phyloP scores from a whole-genome alignment of 2,113 vertebrate genomes.

The Pomatostomus ruficeps region DNA sequence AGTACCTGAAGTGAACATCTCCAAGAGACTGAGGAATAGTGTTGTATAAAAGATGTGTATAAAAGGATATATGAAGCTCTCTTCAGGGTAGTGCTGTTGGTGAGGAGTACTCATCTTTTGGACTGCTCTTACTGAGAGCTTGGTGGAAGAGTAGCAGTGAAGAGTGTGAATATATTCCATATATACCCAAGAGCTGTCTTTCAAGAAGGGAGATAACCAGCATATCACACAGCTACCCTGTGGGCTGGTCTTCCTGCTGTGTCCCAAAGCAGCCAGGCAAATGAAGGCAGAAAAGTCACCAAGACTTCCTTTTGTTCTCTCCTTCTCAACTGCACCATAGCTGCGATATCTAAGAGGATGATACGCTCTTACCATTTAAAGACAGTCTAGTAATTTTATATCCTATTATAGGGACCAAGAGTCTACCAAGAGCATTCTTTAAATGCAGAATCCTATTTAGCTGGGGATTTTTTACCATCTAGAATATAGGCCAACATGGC shows the following conservation, averaged over 20 bases:
- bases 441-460: neutral
- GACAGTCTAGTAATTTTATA: neutral
- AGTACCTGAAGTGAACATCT: neutral
- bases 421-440: neutral
- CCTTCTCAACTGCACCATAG: neutral
- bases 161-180: neutral
- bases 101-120: neutral
- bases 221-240: fast-evolving
- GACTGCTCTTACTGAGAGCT: neutral
- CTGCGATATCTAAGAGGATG: neutral
- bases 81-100: neutral
- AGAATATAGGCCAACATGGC: neutral
- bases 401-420: neutral
- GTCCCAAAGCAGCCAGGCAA: neutral
- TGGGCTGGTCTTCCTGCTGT: neutral
- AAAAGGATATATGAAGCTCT: neutral
- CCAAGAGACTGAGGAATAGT: neutral
- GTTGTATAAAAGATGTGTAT: neutral
- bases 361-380: neutral
- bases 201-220: neutral
- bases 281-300: neutral
- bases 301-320: neutral
- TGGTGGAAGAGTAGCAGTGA: neutral
- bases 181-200: neutral
- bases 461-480: neutral